These are phyloP conservation scores for Acestrorhynchus altus DNA, from an alignment of 2,797 vertebrate genomes.

Conservation along the genomic window DNA sequence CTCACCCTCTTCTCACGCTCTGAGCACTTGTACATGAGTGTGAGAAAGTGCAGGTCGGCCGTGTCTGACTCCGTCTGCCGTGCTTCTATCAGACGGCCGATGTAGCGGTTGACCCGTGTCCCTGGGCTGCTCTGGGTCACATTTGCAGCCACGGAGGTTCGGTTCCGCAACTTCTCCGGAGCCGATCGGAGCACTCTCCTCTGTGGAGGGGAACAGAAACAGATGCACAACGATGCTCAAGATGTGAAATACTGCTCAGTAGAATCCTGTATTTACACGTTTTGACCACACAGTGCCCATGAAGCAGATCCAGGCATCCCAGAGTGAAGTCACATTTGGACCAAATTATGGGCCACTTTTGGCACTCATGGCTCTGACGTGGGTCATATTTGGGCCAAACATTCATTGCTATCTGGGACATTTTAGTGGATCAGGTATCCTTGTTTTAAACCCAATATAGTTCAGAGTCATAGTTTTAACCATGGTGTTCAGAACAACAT, in stretches of 20 bases:
- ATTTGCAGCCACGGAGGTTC: constrained; percentile 86
- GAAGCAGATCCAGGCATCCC: too few species aligned
- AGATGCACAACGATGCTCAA: background rate
- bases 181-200: constrained; percentile 93
- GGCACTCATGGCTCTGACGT: too few species aligned
- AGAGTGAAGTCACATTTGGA: too few species aligned
- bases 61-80: constrained; percentile 95
- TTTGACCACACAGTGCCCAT: background rate
- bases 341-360: too few species aligned
- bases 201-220: constrained; percentile 70
- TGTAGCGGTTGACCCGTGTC: constrained; percentile 95
- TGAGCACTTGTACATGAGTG: constrained; percentile 90
- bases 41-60: constrained; percentile 92
- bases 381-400: too few species aligned
- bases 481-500: too few species aligned
- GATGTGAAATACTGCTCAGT: background rate
- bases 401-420: too few species aligned
- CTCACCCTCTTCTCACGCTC: constrained; percentile 92
- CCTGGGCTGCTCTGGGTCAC: constrained; percentile 87
- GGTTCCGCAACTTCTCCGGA: constrained; percentile 95
- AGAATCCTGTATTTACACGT: background rate
- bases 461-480: too few species aligned
- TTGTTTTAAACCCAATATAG: too few species aligned
- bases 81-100: constrained; percentile 94
- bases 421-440: too few species aligned